Conservation (phyloP, 2,888 invertebrate genomes). For the Abrostola triplasia region DNA sequence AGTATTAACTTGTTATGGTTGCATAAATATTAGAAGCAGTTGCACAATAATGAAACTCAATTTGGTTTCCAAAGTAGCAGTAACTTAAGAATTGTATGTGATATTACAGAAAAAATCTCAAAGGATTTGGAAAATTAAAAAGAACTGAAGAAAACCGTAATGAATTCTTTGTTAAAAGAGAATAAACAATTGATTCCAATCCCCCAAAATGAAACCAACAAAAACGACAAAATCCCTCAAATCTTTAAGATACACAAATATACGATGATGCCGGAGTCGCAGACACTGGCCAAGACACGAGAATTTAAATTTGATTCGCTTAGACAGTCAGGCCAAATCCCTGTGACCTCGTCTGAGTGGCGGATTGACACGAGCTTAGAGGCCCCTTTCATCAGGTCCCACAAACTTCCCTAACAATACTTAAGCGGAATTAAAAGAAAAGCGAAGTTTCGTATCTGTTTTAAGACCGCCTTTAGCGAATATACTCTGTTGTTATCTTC, state of each 20-base stretch:
- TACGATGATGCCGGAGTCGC: slow-evolving; percentile 26
- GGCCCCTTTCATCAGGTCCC: slow-evolving; percentile 52
- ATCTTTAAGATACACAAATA: slow-evolving; percentile 37
- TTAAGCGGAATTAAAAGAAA: slow-evolving; percentile 66
- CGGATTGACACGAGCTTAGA: slow-evolving; percentile 63
- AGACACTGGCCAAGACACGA: slow-evolving; percentile 47
- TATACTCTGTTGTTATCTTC: slow-evolving; percentile 54
- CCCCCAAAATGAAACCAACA: slow-evolving; percentile 6
- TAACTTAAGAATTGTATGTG: no score
- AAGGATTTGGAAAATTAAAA: no score
- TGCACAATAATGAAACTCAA: slow-evolving; percentile 4
- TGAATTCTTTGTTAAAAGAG: no score
- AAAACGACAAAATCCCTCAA: slow-evolving; percentile 29
- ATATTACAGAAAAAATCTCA: no score
- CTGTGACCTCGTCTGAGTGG: slow-evolving; percentile 52
- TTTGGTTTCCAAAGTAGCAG: background rate
- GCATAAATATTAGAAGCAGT: no score
- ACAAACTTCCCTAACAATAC: slow-evolving; percentile 64
- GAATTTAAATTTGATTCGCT: slow-evolving; percentile 54
- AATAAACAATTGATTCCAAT: slow-evolving; percentile 11
- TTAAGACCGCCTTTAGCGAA: slow-evolving; percentile 52
- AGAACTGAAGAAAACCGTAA: no score
- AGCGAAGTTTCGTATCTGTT: slow-evolving; percentile 62
- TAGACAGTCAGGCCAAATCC: slow-evolving; percentile 45
- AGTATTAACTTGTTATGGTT: no score